Base-by-base conservation (phyloP, 2,797 vertebrate genomes). In the Agapornis canus region DNA sequence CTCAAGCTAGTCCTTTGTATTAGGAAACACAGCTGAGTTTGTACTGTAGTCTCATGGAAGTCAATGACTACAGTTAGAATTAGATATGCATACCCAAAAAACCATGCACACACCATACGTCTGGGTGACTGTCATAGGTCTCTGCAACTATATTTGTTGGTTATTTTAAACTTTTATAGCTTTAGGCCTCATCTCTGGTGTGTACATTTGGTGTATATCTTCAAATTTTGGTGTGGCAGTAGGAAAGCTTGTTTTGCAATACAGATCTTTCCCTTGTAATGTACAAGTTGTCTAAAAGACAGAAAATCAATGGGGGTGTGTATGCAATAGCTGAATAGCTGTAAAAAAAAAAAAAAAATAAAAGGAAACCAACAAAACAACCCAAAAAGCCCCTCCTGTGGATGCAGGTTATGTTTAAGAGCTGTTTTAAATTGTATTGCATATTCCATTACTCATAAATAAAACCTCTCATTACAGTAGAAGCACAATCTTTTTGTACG, bases 51-150 rank as follows among this genome's bases (percentile, higher is more conserved):
- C 29, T 84, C 9, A 4, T 1, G 76, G 18, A 79, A 89, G 27
- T 82, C 20, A 17, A 0, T 37, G 51, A 32, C 86, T 76, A 51
- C 13, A 29, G 11, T 20, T 52, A 40, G 14, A 61, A 35, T 49
- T 59, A 71, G 31, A 64, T 31, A 47, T 3, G 21, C n/a, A 22
- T 4, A 45, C 35, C 27, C 37, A 77, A 48, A 68, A 84, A 72
- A 40, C 4, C 11, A 32, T 8, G 13, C 5, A 29, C 8, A 10
- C 27, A 17, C 49, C 4, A 2, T 52, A 18, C 1, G 0, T 35
- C 32, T 64, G 14, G 11, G 6, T 89, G 32, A 59, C 43, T 70
- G 47, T 60, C 17, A 3, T 6, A 32, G 16, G 31, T 64, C 27
- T 75, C 37, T 56, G 32, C 37, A 65, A 15, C 52, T 90, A 4